Base-by-base conservation (phyloP, 2,797 vertebrate genomes). In the Anguilla obscura region DNA sequence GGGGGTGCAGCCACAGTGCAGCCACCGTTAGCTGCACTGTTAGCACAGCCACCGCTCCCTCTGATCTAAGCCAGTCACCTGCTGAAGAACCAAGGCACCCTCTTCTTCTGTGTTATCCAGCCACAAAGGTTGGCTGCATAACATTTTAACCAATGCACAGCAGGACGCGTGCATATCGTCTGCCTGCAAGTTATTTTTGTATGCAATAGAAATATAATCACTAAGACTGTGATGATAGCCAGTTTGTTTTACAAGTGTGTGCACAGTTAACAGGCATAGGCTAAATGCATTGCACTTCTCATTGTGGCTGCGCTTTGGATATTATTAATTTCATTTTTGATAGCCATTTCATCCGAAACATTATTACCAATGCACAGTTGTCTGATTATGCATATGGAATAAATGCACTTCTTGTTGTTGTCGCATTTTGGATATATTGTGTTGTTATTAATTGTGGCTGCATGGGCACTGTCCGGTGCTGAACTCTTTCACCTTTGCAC, bases 341-440 rank as follows among this genome's bases (percentile, higher is more conserved):
- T 45, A 45, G 3, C 40, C 40, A 45, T 45, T 45, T 45, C 40
- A 45, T 45, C 40, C 40, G 40, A 45, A 45, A 45, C 40, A 45
- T 45, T 16, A 69, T 7, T 69, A 69, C 63, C 63, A 69, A 69
- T 69, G 63, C 63, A 27, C 40, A 45, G 63, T 27, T 69, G 63
- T 69, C 63, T 69, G 63, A 69, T 69, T 69, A 69, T 18, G 63
- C 63, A 18, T 27, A 69, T 69, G 63, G 63, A 69, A 69, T 69
- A n/a, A 69, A 69, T 69, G 63, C 63, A 27, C 63, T 69, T 69
- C 63, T 69, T 69, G 18, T 69, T 69, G 50, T 52, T 8, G 63
- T 21, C 3, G 63, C 63, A 69, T 69, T 69, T 69, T 69, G 63
- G 63, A 69, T 69, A 21, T 69, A 69, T 69, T 5, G 6, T 69